phyloP scores from a whole-genome alignment of 2,113 vertebrate genomes.

The Chamaea fasciata region DNA sequence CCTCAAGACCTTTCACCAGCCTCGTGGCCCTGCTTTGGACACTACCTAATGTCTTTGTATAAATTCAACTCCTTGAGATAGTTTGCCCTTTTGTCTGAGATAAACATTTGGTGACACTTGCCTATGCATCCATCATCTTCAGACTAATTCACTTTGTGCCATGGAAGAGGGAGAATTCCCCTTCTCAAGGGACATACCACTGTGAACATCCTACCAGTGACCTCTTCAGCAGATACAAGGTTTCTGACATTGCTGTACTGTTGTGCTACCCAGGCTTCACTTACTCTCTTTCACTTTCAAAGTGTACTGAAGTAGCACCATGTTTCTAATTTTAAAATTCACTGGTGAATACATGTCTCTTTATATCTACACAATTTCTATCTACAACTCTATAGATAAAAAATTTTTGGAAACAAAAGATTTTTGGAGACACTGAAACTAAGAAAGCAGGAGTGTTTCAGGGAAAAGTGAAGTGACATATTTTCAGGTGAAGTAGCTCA shows the following conservation, averaged over 20 bases:
- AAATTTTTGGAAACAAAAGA: not conserved
- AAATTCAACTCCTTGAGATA: not conserved
- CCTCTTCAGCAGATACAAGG: not conserved
- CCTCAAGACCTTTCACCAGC: no score
- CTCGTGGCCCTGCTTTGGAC: fast-evolving
- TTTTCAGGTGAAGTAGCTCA: not conserved
- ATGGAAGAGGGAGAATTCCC: not conserved
- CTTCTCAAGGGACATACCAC: not conserved
- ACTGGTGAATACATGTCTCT: not conserved
- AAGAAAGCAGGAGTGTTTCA: not conserved
- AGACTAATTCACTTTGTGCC: not conserved
- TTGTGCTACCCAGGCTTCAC: not conserved
- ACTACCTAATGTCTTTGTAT: not conserved
- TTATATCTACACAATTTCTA: not conserved
- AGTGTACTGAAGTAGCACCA: fast-evolving
- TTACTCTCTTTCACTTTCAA: not conserved
- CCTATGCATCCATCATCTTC: not conserved
- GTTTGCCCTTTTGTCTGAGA: not conserved
- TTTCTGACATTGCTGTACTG: not conserved
- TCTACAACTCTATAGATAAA: not conserved
- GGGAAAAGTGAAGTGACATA: not conserved
- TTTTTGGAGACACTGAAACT: not conserved
- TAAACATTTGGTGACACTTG: not conserved
- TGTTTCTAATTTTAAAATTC: not conserved
- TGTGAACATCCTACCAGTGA: not conserved